Conservation (phyloP, 2,113 vertebrate genomes). For the Brienomyrus longianalis region DNA sequence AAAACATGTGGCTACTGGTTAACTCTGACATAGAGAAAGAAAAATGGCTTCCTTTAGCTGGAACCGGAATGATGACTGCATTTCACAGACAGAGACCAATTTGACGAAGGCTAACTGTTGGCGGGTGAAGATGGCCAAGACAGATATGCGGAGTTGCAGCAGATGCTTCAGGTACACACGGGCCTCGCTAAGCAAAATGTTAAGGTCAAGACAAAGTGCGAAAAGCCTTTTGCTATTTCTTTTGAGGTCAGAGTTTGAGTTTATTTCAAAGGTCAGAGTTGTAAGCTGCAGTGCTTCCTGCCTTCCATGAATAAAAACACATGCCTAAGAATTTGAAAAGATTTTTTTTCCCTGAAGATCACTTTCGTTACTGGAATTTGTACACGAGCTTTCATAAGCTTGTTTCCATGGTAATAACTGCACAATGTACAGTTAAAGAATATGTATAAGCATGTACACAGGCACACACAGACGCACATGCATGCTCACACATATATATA, state of each 20-base stretch:
- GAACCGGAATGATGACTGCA: constrained; percentile 12
- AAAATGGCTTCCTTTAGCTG: constrained; percentile 21
- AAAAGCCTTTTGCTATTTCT: neutral
- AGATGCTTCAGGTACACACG: neutral
- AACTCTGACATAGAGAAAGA: neutral
- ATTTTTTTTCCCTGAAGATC: neutral
- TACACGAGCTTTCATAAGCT: neutral
- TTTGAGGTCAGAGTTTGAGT: neutral
- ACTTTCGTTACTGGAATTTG: neutral
- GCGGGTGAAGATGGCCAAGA: constrained; percentile 18
- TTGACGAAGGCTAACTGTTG: constrained; percentile 35
- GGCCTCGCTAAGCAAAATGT: neutral
- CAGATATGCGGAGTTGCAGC: neutral
- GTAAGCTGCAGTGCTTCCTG: neutral
- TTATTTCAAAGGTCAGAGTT: neutral
- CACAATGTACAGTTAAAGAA: neutral
- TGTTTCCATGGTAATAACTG: constrained; percentile 5
- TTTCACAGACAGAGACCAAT: constrained; percentile 29
- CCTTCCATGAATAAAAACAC: neutral
- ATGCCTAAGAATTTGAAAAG: neutral
- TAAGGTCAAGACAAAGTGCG: neutral
- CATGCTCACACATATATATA: constrained; percentile 4
- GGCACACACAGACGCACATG: neutral
- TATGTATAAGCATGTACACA: neutral
- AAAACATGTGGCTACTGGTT: neutral